Evolutionary conservation across 2,888 invertebrate species (phyloP), one percentile per base, ranked within the genome.

Genomic region (Eilema griseolum): DNA sequence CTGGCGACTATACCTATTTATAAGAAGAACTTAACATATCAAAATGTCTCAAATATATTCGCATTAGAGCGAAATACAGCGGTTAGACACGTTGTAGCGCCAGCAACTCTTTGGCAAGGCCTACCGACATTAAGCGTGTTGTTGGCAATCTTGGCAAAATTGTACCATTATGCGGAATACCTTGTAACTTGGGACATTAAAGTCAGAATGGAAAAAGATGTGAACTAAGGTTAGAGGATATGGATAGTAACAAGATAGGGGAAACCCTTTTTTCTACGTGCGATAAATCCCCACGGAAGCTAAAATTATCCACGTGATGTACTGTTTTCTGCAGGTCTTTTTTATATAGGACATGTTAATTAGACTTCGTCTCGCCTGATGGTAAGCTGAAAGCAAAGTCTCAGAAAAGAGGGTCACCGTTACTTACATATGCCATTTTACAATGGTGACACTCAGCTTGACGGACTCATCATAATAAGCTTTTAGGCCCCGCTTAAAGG

Each of bases 151-250:
- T 83, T 77, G 75, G 77, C 83, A 68, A 83, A 85, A 85, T 83
- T 83, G 82, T 85, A 77, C 80, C 85, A 81, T 85, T 83, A 85
- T 80, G 74, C 80, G 74, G 81, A 80, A 81, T 80, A 85, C 78
- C 76, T 74, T 74, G 79, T 76, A 68, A 68, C 76, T 71, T 67
- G 71, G 46, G 61, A 76, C n/a, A 73, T 74, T 74, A 68, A 79
- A 69, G 28, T 31, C 33, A 59, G 52, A 52, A 8, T 1, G n/a
- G 20, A 20, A 46, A 46, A 46, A 46, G 46, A 46, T 46, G 46
- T 46, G 14, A 46, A 46, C 46, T 20, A 46, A 20, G 41, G 41
- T 20, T 41, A 4, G 4, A 16, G 20, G 46, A 7, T 20, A 20
- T 41, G 20, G 12, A 46, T 46, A 20, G 46, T 46, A 20, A 7